Percentiles rank a stretch among this genome's conserved stretches.
phyloP scores from a whole-genome alignment of 2,113 vertebrate genomes.

The Neofelis nebulosa region DNA sequence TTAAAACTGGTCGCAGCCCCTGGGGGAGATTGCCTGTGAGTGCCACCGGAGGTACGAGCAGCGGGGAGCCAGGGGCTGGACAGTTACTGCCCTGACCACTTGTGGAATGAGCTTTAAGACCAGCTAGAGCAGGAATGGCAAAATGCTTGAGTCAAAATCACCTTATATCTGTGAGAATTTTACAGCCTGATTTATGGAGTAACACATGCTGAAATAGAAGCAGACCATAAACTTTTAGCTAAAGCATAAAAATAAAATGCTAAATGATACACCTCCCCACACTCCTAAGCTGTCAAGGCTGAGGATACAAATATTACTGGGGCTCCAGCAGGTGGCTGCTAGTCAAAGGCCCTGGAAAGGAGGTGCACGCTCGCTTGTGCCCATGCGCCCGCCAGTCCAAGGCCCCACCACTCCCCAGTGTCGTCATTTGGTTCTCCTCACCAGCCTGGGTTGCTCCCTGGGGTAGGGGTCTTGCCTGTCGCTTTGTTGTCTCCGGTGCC shows the following conservation, averaged over 20 bases:
- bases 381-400: fast-evolving
- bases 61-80: not conserved
- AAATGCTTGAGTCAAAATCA: not conserved
- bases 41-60: too few relatives aligned
- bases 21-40: not conserved
- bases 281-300: not conserved
- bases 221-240: not conserved
- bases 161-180: not conserved
- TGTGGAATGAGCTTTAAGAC: not conserved
- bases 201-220: slow-evolving; percentile 22
- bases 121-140: not conserved
- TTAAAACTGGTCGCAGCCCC: not conserved
- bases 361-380: fast-evolving
- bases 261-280: not conserved
- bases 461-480: not conserved
- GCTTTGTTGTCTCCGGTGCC: not conserved
- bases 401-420: fast-evolving
- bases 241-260: slow-evolving; percentile 3
- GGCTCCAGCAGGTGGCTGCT: not conserved
- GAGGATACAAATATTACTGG: not conserved
- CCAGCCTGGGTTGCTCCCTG: not conserved
- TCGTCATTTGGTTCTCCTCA: not conserved
- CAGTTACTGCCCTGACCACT: not conserved
- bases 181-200: slow-evolving; percentile 37
- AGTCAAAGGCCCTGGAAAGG: fast-evolving